Percentiles rank a stretch among this genome's conserved stretches.
Conservation (phyloP, 37 sponge, comb jelly and placozoan species). For the Haliclona indistincta region DNA sequence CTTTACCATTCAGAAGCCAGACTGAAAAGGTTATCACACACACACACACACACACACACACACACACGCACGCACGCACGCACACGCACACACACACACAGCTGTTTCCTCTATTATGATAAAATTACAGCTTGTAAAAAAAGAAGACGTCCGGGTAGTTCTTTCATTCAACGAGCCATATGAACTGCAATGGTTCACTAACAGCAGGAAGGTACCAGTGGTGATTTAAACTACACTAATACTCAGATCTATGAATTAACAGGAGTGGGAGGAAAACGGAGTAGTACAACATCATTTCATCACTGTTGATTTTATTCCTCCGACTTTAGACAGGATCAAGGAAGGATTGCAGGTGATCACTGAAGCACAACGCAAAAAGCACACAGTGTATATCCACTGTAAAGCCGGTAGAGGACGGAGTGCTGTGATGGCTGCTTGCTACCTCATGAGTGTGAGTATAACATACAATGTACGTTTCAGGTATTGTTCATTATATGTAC, state of each 20-base stretch:
- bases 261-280: constrained; percentile 85
- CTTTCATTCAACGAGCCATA: constrained; percentile 61
- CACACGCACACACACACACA: neutral
- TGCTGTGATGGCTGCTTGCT: constrained; percentile 79
- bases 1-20: constrained; percentile 82
- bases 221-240: too few relatives aligned
- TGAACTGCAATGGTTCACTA: constrained; percentile 69
- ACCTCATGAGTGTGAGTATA: constrained; percentile 77
- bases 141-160: constrained; percentile 64
- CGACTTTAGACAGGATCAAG: constrained; percentile 38
- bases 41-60: constrained; percentile 1
- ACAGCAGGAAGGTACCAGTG: constrained; percentile 43
- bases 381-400: constrained; percentile 89
- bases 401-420: constrained; percentile 93
- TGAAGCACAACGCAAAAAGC: constrained; percentile 8
- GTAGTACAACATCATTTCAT: constrained; percentile 59
- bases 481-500: neutral
- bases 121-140: constrained; percentile 61
- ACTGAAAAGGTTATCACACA: constrained; percentile 64
- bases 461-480: neutral
- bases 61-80: neutral
- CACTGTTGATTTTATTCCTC: constrained; percentile 74
- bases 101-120: too few relatives aligned
- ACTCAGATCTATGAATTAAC: too few relatives aligned
- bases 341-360: constrained; percentile 65